Conservation (phyloP, 2,113 vertebrate genomes). For the Callorhinus ursinus region DNA sequence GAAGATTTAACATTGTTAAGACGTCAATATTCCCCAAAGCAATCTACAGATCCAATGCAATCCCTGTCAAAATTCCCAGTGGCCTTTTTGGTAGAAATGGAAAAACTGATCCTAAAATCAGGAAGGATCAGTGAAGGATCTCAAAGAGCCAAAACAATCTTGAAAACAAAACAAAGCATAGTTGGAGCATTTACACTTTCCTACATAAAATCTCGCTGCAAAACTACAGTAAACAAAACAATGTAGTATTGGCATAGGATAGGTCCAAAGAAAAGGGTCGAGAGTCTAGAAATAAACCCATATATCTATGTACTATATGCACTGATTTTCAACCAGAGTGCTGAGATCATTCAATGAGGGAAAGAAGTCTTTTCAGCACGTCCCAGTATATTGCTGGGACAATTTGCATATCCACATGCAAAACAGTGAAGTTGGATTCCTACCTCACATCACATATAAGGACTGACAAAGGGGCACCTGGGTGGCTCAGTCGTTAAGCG, state of each 20-base stretch:
- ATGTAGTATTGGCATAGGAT: too few species aligned
- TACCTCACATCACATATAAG: not conserved
- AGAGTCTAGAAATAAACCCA: not conserved
- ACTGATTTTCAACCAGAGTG: not conserved
- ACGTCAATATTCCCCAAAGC: not conserved
- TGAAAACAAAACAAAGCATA: not conserved
- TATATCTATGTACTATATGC: not conserved
- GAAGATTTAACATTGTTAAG: not conserved
- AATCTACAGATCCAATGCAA: not conserved
- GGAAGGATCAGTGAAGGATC: not conserved
- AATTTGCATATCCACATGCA: not conserved
- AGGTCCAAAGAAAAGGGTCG: too few species aligned
- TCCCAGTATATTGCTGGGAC: not conserved
- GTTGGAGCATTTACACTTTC: not conserved
- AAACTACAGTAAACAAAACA: not conserved
- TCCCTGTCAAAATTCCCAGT: not conserved
- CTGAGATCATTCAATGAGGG: not conserved
- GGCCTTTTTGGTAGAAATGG: not conserved
- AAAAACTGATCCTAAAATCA: constrained; percentile 8
- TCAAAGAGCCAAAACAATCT: not conserved
- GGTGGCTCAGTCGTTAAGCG: too few species aligned
- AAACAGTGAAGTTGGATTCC: not conserved
- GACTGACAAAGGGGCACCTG: not conserved
- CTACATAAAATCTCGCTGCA: not conserved
- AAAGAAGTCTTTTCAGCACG: not conserved